phyloP scores from a whole-genome alignment of 2,797 vertebrate genomes.

The Tragelaphus eurycerus region DNA sequence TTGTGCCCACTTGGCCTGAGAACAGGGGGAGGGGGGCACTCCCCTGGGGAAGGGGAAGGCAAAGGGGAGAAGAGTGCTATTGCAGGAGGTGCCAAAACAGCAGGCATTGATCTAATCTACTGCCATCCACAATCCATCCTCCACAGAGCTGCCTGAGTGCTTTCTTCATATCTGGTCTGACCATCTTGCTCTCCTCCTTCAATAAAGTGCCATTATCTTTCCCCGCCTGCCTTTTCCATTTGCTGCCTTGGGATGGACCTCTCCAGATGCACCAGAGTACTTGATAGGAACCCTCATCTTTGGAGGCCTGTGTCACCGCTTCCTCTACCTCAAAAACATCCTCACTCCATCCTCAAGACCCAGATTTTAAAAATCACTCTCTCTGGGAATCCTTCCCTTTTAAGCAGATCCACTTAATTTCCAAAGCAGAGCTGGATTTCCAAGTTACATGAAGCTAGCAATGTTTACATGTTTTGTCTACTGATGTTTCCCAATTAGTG shows the following conservation, averaged over 20 bases:
- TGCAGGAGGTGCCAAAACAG: not conserved
- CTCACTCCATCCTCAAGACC: not conserved
- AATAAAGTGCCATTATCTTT: not conserved
- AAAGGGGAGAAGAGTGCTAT: not conserved
- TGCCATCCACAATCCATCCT: not conserved
- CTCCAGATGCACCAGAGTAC: not conserved
- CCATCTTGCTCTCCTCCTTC: not conserved
- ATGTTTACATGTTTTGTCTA: not conserved
- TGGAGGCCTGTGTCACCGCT: too few relatives aligned
- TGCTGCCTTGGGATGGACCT: not conserved
- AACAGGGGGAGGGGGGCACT: rapidly evolving
- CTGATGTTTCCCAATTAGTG: not conserved
- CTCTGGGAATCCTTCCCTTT: not conserved
- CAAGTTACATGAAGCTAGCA: not conserved
- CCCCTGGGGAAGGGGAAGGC: not conserved
- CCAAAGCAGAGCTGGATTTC: not conserved
- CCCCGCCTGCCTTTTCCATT: not conserved
- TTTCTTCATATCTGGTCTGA: not conserved
- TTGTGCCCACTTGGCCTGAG: not conserved
- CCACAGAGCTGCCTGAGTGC: not conserved
- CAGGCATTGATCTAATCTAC: rapidly evolving
- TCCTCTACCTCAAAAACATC: not conserved
- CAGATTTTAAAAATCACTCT: not conserved
- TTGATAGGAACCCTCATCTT: not conserved
- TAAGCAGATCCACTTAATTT: not conserved